These are phyloP conservation scores for Sinotaia quadrata DNA, from an alignment of 2,888 invertebrate genomes.

Conservation along the genomic window DNA sequence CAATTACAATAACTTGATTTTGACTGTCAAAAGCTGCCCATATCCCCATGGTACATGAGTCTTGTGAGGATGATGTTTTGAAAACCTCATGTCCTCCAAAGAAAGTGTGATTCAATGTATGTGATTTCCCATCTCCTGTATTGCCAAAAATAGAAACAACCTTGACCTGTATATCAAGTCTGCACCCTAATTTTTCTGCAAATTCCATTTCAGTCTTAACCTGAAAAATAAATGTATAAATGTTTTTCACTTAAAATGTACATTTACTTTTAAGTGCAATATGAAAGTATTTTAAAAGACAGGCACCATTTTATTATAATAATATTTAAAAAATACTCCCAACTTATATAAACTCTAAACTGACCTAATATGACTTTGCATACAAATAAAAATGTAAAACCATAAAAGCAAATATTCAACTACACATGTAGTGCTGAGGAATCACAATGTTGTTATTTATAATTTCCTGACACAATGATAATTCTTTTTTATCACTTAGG, in stretches of 20 bases:
- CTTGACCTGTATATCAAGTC: slow-evolving; percentile 75
- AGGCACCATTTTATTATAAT: too few relatives aligned
- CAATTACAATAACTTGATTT: slow-evolving; percentile 80
- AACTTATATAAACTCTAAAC: too few relatives aligned
- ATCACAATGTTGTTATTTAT: too few relatives aligned
- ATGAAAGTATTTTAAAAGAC: too few relatives aligned
- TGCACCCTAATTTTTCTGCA: slow-evolving; percentile 66
- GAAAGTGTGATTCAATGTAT: slow-evolving; percentile 83
- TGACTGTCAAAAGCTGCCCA: slow-evolving; percentile 83
- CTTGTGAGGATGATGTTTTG: slow-evolving; percentile 79
- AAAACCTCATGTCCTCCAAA: slow-evolving; percentile 80
- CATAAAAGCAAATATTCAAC: neutral
- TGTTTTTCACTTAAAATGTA: neutral
- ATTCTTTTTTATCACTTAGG: too few relatives aligned
- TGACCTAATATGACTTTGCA: neutral
- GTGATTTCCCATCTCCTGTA: slow-evolving; percentile 87
- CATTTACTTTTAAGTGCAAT: neutral
- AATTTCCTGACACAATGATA: too few relatives aligned
- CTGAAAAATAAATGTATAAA: slow-evolving; percentile 47
- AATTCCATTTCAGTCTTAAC: slow-evolving; percentile 68
- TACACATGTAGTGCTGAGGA: too few relatives aligned
- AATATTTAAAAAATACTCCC: too few relatives aligned
- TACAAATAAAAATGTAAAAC: neutral
- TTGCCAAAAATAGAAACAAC: slow-evolving; percentile 89
- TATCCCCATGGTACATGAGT: slow-evolving; percentile 83